A percentile compares a stretch with the other conserved stretches of the same genome.
These are phyloP conservation scores for Arizona elegans DNA, from an alignment of 2,113 vertebrate genomes.

Conservation along the genomic window DNA sequence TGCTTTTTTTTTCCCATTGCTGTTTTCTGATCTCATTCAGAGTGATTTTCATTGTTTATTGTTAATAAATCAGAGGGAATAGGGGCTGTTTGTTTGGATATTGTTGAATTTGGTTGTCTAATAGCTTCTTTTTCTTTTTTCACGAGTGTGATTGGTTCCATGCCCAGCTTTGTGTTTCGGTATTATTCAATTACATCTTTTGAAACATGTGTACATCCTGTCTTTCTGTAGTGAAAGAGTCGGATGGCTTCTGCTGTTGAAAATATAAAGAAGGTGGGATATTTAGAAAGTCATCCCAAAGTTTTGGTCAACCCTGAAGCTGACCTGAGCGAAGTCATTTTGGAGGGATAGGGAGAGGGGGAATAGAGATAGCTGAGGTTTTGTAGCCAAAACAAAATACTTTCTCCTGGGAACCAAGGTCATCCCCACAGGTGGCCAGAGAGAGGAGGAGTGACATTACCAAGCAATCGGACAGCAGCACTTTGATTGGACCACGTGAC, in stretches of 20 bases:
- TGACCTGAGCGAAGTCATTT: too few relatives aligned
- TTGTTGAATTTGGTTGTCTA: neutral
- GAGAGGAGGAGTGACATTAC: too few relatives aligned
- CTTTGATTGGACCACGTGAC: too few relatives aligned
- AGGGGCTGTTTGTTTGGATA: neutral
- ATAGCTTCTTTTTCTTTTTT: neutral
- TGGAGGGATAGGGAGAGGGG: too few relatives aligned
- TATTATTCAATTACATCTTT: neutral
- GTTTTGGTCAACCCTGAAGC: neutral
- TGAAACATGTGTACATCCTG: neutral
- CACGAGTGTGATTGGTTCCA: neutral
- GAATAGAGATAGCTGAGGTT: too few relatives aligned
- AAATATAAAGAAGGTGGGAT: neutral
- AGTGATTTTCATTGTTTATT: neutral
- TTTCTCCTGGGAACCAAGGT: too few relatives aligned
- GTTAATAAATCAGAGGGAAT: neutral
- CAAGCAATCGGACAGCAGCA: too few relatives aligned
- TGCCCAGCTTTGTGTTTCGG: neutral
- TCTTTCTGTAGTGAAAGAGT: neutral
- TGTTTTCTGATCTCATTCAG: neutral
- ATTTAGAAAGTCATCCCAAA: neutral
- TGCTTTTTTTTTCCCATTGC: neutral
- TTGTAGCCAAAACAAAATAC: too few relatives aligned
- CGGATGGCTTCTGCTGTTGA: neutral
- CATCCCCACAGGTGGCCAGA: too few relatives aligned